A percentile compares a stretch with the other conserved stretches of the same genome.
Evolutionary conservation across 2,888 invertebrate species (phyloP).

Genomic region (Brenthis ino): DNA sequence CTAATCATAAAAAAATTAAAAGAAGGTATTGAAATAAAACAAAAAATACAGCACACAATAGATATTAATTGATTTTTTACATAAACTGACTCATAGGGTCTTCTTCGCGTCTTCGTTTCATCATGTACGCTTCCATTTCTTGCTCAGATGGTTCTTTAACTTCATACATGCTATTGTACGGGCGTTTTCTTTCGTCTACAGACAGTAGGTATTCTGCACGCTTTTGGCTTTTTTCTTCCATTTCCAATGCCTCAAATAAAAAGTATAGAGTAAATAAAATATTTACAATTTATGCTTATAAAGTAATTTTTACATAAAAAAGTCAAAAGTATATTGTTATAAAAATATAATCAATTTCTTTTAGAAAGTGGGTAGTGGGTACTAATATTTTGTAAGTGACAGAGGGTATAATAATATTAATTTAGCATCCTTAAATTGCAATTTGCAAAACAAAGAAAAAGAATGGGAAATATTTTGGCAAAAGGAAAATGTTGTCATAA

Average conservation of each 20-base stretch:
- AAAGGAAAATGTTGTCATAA: too few relatives aligned
- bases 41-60: neutral
- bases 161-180: constrained; percentile 95
- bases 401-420: too few relatives aligned
- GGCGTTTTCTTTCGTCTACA: constrained; percentile 94
- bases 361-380: too few relatives aligned
- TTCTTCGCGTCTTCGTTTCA: constrained; percentile 91
- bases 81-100: constrained; percentile 96
- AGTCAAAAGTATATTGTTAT: too few relatives aligned
- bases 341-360: too few relatives aligned
- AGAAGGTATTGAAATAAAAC: constrained; percentile 6
- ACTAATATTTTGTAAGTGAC: too few relatives aligned
- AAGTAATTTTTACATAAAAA: too few relatives aligned
- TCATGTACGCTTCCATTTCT: constrained; percentile 96
- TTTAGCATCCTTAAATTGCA: too few relatives aligned
- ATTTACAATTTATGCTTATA: too few relatives aligned
- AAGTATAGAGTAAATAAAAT: neutral
- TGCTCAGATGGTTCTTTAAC: constrained; percentile 93
- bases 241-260: constrained; percentile 80
- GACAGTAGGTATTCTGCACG: constrained; percentile 85
- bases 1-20: neutral
- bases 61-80: constrained; percentile 41
- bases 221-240: constrained; percentile 83
- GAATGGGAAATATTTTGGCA: too few relatives aligned
- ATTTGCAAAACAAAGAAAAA: too few relatives aligned